phyloP scores from a whole-genome alignment of 37 sponge, comb jelly and placozoan genomes.

The Spongilla lacustris region DNA sequence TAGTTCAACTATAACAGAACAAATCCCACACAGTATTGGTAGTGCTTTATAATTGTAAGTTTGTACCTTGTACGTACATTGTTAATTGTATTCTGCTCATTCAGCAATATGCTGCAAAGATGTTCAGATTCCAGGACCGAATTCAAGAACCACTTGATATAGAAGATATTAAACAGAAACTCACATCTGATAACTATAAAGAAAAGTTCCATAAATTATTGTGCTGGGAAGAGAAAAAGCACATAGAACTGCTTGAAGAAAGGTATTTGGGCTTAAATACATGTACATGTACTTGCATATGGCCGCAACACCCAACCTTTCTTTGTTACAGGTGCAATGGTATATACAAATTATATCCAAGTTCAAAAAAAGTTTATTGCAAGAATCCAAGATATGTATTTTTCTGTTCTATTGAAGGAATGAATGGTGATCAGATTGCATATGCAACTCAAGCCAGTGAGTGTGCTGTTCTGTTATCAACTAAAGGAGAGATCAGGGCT shows the following conservation, averaged over 20 bases:
- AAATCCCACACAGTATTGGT: too few species aligned
- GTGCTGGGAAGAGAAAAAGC: constrained; percentile 56
- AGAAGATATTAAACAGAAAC: constrained; percentile 2
- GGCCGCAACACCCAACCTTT: too few species aligned
- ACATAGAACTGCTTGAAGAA: constrained; percentile 41
- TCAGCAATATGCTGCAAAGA: constrained; percentile 21
- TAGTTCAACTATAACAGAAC: too few species aligned
- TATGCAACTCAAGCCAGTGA: constrained; percentile 73
- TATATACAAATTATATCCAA: constrained; percentile 4
- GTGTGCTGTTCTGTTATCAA: not conserved
- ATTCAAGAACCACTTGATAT: not conserved
- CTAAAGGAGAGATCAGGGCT: not conserved
- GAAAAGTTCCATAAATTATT: constrained; percentile 56
- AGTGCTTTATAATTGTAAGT: too few species aligned
- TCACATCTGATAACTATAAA: constrained; percentile 44
- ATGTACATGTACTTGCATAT: not conserved
- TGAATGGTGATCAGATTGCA: constrained; percentile 26
- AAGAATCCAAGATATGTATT: not conserved
- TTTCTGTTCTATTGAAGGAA: constrained; percentile 8
- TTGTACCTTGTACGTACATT: too few species aligned
- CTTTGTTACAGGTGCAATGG: constrained; percentile 5
- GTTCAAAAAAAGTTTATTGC: not conserved
- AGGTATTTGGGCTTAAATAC: constrained; percentile 23
- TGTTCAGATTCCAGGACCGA: constrained; percentile 5
- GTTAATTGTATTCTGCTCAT: too few species aligned